These are phyloP conservation scores for Papio anubis DNA, from an alignment of 2,113 vertebrate species.

Conservation along the genomic window DNA sequence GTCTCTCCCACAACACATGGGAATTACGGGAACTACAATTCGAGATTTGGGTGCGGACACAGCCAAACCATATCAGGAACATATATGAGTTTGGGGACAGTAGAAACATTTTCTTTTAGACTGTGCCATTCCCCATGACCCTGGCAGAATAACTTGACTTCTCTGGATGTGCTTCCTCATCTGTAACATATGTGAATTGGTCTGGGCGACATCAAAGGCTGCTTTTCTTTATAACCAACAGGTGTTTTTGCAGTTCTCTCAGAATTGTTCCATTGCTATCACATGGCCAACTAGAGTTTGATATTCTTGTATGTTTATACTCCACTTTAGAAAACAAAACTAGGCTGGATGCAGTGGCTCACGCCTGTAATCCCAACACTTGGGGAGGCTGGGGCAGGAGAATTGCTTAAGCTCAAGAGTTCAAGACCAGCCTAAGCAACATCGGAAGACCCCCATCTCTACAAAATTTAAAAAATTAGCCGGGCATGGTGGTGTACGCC, in stretches of 20 bases:
- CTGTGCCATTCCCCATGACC: fast-evolving
- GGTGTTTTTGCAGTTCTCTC: background rate
- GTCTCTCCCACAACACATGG: no score
- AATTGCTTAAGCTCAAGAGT: no score
- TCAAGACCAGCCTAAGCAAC: no score
- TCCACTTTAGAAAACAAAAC: background rate
- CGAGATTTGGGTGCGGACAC: no score
- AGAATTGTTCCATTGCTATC: background rate
- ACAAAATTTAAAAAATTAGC: no score
- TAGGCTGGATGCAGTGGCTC: no score
- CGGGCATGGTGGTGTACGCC: no score
- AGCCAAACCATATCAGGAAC: no score
- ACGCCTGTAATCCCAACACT: no score
- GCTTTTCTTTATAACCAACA: background rate
- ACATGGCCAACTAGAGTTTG: background rate
- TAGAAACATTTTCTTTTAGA: background rate
- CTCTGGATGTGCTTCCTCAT: background rate
- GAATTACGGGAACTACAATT: no score
- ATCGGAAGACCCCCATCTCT: no score
- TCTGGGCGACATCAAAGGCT: background rate
- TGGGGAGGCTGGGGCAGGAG: no score
- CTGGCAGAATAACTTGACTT: background rate
- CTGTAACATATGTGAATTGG: background rate
- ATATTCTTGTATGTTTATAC: background rate
- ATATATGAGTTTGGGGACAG: background rate